Conservation (phyloP, 92 coral and sea anemone species). For the Muricea muricata region DNA sequence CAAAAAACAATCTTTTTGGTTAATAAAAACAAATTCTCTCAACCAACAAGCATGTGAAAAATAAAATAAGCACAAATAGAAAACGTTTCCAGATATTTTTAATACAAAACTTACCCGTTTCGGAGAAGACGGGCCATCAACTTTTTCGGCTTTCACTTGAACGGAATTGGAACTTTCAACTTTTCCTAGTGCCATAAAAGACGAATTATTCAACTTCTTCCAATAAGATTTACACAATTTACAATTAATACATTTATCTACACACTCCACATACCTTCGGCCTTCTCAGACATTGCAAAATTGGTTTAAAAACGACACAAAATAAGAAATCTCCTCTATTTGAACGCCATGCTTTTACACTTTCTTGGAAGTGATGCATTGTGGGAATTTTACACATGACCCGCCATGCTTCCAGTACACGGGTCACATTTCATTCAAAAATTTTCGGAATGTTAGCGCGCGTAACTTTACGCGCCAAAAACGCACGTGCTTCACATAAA, state of each 20-base stretch:
- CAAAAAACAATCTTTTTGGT: neutral
- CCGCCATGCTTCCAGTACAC: neutral
- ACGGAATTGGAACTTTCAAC: neutral
- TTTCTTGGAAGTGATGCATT: slow-evolving; percentile 29
- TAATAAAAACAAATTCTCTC: neutral
- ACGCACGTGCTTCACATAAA: no score
- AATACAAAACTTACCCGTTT: slow-evolving; percentile 17
- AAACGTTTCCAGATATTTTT: no score
- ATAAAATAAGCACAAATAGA: neutral
- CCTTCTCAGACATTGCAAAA: slow-evolving; percentile 35
- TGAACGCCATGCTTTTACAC: slow-evolving; percentile 41
- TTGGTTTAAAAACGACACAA: neutral
- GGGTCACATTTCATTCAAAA: no score
- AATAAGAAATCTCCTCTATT: neutral
- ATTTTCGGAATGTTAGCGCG: no score
- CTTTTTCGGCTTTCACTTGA: slow-evolving; percentile 5
- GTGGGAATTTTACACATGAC: slow-evolving; percentile 7
- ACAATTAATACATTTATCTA: neutral
- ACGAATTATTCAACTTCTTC: neutral
- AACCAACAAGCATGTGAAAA: neutral
- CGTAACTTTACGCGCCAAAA: no score
- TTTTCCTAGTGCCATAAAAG: slow-evolving; percentile 9
- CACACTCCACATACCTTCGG: slow-evolving; percentile 10
- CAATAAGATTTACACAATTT: neutral
- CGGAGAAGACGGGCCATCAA: slow-evolving; percentile 31